Conservation (phyloP, 2,797 vertebrate species). For the Coreius guichenoti region DNA sequence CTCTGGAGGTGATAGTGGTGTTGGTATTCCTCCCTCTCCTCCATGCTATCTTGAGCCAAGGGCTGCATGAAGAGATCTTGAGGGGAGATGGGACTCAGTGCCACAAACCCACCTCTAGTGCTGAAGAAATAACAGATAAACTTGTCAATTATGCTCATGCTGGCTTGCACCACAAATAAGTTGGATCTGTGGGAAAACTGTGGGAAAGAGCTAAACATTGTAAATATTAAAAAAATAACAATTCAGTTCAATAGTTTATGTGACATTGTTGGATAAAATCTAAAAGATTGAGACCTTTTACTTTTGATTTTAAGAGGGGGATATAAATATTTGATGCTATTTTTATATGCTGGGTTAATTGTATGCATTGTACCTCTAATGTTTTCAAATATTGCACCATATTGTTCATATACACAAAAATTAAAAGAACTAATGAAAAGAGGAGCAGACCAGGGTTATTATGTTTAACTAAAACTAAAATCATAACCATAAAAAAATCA, state of each 20-base stretch:
- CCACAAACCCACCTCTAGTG: slow-evolving; percentile 87
- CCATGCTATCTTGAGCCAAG: slow-evolving; percentile 67
- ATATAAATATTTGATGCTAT: background rate
- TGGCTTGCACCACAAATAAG: background rate
- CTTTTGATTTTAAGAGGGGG: background rate
- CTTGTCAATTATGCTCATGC: background rate
- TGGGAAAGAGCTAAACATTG: background rate
- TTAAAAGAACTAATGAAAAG: background rate
- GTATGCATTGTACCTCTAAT: background rate
- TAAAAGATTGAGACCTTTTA: background rate
- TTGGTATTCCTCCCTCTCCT: slow-evolving; percentile 81
- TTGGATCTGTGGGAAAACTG: background rate
- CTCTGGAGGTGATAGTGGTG: slow-evolving; percentile 81
- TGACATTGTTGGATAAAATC: background rate
- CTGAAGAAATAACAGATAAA: slow-evolving; percentile 72
- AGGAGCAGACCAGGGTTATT: background rate
- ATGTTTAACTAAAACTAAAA: background rate
- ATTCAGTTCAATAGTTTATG: background rate
- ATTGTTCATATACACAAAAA: background rate
- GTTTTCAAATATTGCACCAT: background rate
- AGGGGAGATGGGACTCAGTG: slow-evolving; percentile 91
- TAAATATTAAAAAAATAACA: background rate
- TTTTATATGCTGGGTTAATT: background rate
- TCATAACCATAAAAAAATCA: background rate
- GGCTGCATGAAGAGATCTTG: slow-evolving; percentile 95